Conservation (phyloP, 2,113 vertebrate genomes). For the Pedionomus torquatus region DNA sequence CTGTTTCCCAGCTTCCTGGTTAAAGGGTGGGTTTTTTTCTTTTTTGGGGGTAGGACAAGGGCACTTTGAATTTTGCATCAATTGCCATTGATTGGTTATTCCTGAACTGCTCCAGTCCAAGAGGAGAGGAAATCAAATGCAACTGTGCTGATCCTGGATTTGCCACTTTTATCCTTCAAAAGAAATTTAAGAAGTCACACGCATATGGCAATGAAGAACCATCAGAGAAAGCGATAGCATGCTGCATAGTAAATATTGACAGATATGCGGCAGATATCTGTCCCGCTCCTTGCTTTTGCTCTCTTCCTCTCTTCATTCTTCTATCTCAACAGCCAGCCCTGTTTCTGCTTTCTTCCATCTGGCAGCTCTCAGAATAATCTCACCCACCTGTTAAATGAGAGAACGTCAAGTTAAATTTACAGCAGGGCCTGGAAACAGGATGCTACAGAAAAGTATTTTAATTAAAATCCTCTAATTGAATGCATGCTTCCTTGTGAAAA, state of each 20-base stretch:
- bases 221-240: background rate
- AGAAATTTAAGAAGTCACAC: background rate
- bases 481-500: constrained; percentile 79
- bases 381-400: constrained; percentile 83
- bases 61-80: background rate
- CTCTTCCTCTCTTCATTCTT: constrained; percentile 39
- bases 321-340: constrained; percentile 46
- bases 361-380: constrained; percentile 83
- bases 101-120: background rate
- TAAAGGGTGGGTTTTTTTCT: background rate
- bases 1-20: background rate
- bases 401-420: constrained; percentile 84
- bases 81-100: background rate
- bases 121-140: constrained; percentile 29
- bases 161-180: constrained; percentile 36
- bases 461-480: constrained; percentile 85
- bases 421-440: constrained; percentile 81
- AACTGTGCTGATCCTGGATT: constrained; percentile 1
- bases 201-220: background rate
- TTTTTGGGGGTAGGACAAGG: background rate
- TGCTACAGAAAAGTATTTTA: constrained; percentile 82
- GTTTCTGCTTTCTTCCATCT: constrained; percentile 78
- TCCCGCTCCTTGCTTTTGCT: constrained; percentile 20
- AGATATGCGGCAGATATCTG: constrained; percentile 29
- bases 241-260: constrained; percentile 36